Evolutionary conservation across 1,140 invertebrate genomes (phyloP).

Genomic region (Atopsyche davidsoni): DNA sequence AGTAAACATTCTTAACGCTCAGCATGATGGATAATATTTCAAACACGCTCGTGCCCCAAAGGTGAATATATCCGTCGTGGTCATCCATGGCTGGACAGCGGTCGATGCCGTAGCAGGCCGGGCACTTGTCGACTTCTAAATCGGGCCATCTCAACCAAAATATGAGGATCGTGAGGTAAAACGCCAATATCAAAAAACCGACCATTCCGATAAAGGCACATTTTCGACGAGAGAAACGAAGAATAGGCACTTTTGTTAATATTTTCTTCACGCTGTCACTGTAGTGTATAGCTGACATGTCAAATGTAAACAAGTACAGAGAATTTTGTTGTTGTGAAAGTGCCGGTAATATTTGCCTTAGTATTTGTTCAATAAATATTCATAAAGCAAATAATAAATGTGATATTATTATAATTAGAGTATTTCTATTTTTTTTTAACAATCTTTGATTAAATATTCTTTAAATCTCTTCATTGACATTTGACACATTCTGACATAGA

Average conservation of each 20-base stretch:
- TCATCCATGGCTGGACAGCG: slow-evolving; percentile 8
- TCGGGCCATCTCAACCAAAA: slow-evolving; percentile 1
- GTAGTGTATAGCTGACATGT: too few relatives aligned
- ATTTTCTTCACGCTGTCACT: too few relatives aligned
- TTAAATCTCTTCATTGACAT: too few relatives aligned
- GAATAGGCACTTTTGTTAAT: too few relatives aligned
- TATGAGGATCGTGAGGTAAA: neutral
- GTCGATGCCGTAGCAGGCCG: slow-evolving; percentile 22
- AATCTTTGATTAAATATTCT: too few relatives aligned
- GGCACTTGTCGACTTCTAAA: slow-evolving; percentile 17
- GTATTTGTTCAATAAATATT: too few relatives aligned
- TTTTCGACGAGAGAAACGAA: neutral
- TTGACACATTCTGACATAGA: too few relatives aligned
- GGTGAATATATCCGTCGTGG: neutral
- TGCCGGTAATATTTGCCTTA: too few relatives aligned
- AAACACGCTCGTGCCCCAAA: neutral
- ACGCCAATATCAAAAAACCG: neutral
- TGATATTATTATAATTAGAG: neutral
- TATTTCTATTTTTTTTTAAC: neutral
- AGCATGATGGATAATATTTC: slow-evolving; percentile 1
- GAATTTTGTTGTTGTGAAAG: too few relatives aligned
- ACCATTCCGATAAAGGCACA: neutral
- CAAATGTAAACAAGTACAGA: too few relatives aligned
- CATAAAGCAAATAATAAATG: neutral
- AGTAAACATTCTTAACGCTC: slow-evolving; percentile 15